Evolutionary conservation across 2,888 invertebrate species (phyloP).

Genomic region (Cerceris ruficornis): DNA sequence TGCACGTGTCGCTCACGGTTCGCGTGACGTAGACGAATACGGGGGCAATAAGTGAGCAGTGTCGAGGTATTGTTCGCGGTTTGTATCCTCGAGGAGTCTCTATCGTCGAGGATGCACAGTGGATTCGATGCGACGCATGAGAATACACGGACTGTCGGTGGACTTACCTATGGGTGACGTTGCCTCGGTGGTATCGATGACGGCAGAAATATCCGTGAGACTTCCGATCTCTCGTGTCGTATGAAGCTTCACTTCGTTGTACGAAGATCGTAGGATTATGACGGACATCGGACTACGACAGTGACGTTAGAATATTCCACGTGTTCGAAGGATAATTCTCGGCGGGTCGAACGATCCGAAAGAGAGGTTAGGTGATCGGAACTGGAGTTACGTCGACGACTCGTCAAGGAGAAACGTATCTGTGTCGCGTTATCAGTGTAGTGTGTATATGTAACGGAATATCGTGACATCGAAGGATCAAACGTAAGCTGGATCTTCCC

Average conservation of each 20-base stretch:
- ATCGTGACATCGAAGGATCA: slow-evolving; percentile 46
- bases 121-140: neutral
- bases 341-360: neutral
- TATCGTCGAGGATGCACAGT: neutral
- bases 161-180: neutral
- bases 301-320: neutral
- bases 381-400: slow-evolving; percentile 22
- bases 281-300: neutral
- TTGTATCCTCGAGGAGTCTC: too few relatives aligned
- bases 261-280: too few relatives aligned
- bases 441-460: slow-evolving; percentile 32
- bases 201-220: neutral
- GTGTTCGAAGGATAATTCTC: too few relatives aligned
- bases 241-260: too few relatives aligned
- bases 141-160: neutral
- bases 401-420: slow-evolving; percentile 28
- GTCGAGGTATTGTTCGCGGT: too few relatives aligned
- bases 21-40: neutral
- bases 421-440: slow-evolving; percentile 53
- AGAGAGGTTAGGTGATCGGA: slow-evolving; percentile 16
- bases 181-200: slow-evolving; percentile 1
- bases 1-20: slow-evolving; percentile 17
- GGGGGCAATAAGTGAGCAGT: too few relatives aligned
- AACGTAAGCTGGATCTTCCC: neutral
- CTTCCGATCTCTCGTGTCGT: too few relatives aligned